Evolutionary conservation across 1,140 invertebrate genomes (phyloP).

Genomic region (Trichomalopsis sarcophagae): DNA sequence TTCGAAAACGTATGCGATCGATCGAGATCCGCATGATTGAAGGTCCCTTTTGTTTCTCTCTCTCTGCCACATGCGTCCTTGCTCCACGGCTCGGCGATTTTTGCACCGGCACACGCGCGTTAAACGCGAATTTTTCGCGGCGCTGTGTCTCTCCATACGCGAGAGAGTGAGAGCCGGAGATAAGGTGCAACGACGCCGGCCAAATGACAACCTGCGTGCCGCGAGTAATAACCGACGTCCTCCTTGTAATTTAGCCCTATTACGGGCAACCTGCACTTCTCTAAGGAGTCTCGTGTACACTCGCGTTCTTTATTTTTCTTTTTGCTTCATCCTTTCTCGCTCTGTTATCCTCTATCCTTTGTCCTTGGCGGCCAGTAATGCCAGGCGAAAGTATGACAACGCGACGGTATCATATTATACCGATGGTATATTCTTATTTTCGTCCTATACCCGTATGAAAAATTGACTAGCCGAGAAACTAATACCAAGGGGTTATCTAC

Average conservation of each 20-base stretch:
- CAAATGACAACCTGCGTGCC: constrained; percentile 40
- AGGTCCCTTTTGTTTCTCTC: neutral
- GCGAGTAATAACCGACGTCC: constrained; percentile 41
- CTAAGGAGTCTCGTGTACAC: constrained; percentile 10
- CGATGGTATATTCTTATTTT: neutral
- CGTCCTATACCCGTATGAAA: too few relatives aligned
- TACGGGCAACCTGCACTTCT: constrained; percentile 38
- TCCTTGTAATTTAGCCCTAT: constrained; percentile 49
- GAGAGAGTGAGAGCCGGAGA: constrained; percentile 8
- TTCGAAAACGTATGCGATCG: neutral
- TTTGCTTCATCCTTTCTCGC: constrained; percentile 10
- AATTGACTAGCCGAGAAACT: too few relatives aligned
- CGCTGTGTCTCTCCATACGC: neutral
- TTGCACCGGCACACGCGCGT: neutral
- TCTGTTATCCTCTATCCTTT: constrained; percentile 33
- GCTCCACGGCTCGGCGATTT: constrained; percentile 17
- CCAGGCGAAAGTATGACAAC: constrained; percentile 14
- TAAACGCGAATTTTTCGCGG: constrained; percentile 45
- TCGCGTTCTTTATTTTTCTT: constrained; percentile 4
- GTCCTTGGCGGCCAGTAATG: constrained; percentile 32
- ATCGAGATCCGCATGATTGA: constrained; percentile 11
- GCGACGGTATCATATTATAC: neutral
- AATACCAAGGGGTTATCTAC: constrained; percentile 26
- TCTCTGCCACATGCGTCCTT: constrained; percentile 9
- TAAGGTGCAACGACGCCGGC: constrained; percentile 14